Conservation (phyloP, 2,888 invertebrate genomes). For the Hydropsyche betteni region DNA sequence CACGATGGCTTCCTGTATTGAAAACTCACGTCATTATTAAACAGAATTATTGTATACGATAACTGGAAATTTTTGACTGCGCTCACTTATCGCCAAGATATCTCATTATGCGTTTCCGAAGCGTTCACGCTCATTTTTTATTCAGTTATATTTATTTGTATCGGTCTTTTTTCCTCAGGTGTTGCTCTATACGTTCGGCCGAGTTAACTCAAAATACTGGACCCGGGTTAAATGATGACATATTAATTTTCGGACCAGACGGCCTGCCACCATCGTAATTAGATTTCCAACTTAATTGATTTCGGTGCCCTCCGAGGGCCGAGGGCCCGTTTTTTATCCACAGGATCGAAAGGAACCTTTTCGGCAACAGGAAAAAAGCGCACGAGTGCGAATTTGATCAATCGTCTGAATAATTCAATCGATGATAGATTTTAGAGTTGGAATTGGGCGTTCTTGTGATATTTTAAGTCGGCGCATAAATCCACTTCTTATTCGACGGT, state of each 20-base stretch:
- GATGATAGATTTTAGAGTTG: too few species aligned
- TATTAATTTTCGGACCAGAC: conserved; percentile 37
- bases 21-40: not conserved
- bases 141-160: conserved; percentile 2
- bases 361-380: too few species aligned
- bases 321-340: conserved; percentile 16
- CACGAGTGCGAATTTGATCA: too few species aligned
- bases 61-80: conserved; percentile 30
- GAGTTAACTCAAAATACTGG: conserved; percentile 42
- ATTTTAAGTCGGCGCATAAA: conserved; percentile 37
- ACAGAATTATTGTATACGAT: not conserved
- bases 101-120: conserved; percentile 31
- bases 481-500: conserved; percentile 38
- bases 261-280: conserved; percentile 42
- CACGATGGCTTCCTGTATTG: conserved; percentile 11
- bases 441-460: not conserved
- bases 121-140: conserved; percentile 2
- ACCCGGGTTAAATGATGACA: conserved; percentile 42
- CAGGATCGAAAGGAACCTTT: not conserved
- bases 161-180: not conserved
- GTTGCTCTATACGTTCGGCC: conserved; percentile 33
- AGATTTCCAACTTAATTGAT: conserved; percentile 43
- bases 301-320: conserved; percentile 28
- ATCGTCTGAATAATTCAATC: too few species aligned
- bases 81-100: conserved; percentile 16